Evolutionary conservation across 2,113 vertebrate species (phyloP).

Genomic region (Nesoenas mayeri): DNA sequence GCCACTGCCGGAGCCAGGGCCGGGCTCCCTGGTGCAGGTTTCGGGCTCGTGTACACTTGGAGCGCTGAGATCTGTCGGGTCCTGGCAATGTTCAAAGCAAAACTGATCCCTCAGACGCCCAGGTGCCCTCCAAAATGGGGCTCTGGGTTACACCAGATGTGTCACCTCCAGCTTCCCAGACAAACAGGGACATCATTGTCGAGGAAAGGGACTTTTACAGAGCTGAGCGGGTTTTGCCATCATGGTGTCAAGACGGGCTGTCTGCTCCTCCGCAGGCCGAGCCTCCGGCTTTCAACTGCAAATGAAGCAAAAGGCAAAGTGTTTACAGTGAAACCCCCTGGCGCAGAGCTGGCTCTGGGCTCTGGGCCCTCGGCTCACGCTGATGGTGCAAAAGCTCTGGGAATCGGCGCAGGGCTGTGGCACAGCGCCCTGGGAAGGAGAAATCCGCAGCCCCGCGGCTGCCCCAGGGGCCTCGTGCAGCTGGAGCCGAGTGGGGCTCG

Average conservation of each 20-base stretch:
- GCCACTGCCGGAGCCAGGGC: not conserved
- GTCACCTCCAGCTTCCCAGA: not conserved
- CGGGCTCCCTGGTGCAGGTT: not conserved
- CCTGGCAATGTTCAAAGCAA: not conserved
- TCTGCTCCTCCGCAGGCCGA: not conserved
- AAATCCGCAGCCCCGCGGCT: fast-evolving
- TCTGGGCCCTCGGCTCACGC: not conserved
- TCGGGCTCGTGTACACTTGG: fast-evolving
- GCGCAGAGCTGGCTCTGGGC: not conserved
- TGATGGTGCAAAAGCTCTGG: not conserved
- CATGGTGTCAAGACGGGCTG: not conserved
- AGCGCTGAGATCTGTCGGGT: not conserved
- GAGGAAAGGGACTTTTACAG: not conserved
- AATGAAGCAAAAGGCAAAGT: conserved; percentile 11
- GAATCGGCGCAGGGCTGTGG: not conserved
- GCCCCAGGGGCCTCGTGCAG: not conserved
- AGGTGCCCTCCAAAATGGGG: not conserved
- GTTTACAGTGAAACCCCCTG: not conserved
- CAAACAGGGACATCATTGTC: not conserved
- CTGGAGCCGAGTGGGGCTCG: fast-evolving
- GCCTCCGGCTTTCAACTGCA: conserved; percentile 26
- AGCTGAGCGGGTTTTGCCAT: not conserved
- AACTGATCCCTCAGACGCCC: not conserved
- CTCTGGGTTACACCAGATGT: not conserved
- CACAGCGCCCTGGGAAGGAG: not conserved